A percentile compares a stretch with the other conserved stretches of the same genome.
Conservation (phyloP, 2,888 invertebrate genomes). For the Orthonevra nobilis region DNA sequence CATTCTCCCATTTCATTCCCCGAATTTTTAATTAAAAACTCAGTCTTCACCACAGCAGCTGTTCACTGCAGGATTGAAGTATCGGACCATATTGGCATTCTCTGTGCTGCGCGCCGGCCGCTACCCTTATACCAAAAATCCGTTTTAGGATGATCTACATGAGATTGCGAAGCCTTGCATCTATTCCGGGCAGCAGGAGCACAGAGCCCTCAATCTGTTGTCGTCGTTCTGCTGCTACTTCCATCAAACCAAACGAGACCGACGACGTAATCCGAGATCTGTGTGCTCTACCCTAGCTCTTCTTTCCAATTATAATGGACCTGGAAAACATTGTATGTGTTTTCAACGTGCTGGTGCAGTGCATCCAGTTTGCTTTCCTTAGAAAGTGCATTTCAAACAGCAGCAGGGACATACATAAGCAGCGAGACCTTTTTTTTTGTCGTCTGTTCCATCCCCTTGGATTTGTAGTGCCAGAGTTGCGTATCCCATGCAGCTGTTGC, state of each 20-base stretch:
- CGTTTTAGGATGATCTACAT: conserved; percentile 58
- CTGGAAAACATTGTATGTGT: conserved; percentile 17
- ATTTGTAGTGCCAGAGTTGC: conserved; percentile 56
- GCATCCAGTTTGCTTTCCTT: conserved; percentile 23
- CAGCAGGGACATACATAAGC: conserved; percentile 27
- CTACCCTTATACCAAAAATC: conserved; percentile 39
- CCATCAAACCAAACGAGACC: conserved; percentile 1
- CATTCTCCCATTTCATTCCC: no score
- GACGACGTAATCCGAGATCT: conserved; percentile 52
- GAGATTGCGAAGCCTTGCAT: conserved; percentile 29
- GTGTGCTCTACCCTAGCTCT: no score
- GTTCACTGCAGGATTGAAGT: conserved; percentile 16
- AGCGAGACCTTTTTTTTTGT: conserved; percentile 9
- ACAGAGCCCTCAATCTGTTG: conserved; percentile 11
- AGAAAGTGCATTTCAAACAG: conserved; percentile 56
- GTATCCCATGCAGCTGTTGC: conserved; percentile 60
- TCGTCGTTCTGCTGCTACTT: conserved; percentile 1
- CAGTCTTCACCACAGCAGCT: conserved; percentile 30
- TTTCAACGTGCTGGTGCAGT: background rate
- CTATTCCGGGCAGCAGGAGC: background rate
- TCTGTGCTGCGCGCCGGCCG: conserved; percentile 1
- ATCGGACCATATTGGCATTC: conserved; percentile 22
- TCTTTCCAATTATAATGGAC: conserved; percentile 49
- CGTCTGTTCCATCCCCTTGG: background rate
- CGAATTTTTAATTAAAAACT: conserved; percentile 59